Conservation (phyloP, 2,113 vertebrate species). For the Cervus canadensis region DNA sequence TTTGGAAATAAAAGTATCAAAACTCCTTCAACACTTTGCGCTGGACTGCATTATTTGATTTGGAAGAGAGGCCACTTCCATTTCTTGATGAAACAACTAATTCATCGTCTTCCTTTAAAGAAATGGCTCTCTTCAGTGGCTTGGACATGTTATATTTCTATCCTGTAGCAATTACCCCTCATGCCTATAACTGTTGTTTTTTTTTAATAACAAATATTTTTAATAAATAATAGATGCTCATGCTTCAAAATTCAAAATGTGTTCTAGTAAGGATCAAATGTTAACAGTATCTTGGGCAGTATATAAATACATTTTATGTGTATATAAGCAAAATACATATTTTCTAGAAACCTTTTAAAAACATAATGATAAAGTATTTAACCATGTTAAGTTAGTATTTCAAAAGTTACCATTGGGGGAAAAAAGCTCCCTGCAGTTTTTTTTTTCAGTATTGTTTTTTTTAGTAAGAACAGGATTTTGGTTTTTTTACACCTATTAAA, state of each 20-base stretch:
- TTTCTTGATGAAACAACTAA: constrained; percentile 36
- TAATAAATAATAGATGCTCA: neutral
- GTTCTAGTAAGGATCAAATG: neutral
- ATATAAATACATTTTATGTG: neutral
- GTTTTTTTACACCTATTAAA: neutral
- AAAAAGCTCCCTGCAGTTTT: neutral
- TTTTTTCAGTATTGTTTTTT: neutral
- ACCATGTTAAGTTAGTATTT: neutral
- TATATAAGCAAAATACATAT: neutral
- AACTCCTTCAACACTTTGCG: neutral
- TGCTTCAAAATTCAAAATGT: constrained; percentile 6
- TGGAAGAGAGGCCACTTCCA: neutral
- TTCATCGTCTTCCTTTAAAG: neutral
- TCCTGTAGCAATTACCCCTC: neutral
- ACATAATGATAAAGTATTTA: neutral
- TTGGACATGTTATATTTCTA: neutral
- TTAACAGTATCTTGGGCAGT: neutral
- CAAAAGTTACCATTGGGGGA: neutral
- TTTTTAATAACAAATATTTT: neutral
- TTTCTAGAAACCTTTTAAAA: neutral
- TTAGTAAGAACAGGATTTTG: neutral
- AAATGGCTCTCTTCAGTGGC: neutral
- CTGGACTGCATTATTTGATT: neutral
- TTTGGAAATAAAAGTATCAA: constrained; percentile 43
- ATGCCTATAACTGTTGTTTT: neutral